Conservation (phyloP, 1,140 invertebrate genomes). For the Helicorthomorpha holstii region DNA sequence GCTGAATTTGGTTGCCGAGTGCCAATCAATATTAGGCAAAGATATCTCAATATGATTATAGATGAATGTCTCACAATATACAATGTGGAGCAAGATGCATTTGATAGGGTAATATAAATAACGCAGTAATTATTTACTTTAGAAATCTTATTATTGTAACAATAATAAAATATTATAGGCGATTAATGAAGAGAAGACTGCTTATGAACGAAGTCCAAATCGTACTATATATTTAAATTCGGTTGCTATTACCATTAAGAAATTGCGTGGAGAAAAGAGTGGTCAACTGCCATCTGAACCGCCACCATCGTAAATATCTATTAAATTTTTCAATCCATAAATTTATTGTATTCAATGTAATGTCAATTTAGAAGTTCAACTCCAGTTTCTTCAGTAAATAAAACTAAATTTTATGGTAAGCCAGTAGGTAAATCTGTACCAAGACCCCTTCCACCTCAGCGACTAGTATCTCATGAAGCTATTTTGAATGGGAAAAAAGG, state of each 20-base stretch:
- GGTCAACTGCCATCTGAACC: slow-evolving; percentile 8
- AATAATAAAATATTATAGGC: no score
- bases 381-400: no score
- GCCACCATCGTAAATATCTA: slow-evolving; percentile 4
- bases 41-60: slow-evolving; percentile 69
- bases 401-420: no score
- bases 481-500: slow-evolving; percentile 42
- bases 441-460: slow-evolving; percentile 2
- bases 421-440: no score
- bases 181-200: slow-evolving; percentile 63
- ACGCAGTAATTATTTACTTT: slow-evolving; percentile 3
- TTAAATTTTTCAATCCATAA: no score
- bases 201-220: slow-evolving; percentile 56
- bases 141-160: not conserved
- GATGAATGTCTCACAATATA: slow-evolving; percentile 63
- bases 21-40: slow-evolving; percentile 58
- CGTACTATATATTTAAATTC: slow-evolving; percentile 69
- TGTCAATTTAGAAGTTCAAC: no score
- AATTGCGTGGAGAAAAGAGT: slow-evolving; percentile 26
- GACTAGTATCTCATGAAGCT: slow-evolving; percentile 40
- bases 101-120: slow-evolving; percentile 32
- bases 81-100: slow-evolving; percentile 42
- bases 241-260: slow-evolving; percentile 56
- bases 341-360: no score
- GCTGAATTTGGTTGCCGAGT: slow-evolving; percentile 52